phyloP scores from a whole-genome alignment of 2,113 vertebrate genomes.

The Sterrhoptilus dennistouni region DNA sequence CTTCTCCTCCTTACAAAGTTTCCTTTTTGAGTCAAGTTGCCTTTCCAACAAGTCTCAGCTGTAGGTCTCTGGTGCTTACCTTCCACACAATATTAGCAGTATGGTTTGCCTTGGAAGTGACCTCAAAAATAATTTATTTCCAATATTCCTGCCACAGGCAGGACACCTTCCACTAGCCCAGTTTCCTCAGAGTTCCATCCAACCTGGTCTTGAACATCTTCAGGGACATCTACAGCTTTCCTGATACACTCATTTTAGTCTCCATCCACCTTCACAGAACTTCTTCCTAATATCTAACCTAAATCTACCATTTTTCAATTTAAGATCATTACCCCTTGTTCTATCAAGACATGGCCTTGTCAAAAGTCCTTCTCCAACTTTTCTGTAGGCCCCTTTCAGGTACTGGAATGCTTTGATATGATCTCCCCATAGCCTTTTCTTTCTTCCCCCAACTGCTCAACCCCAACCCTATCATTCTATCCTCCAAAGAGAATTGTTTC shows the following conservation, averaged over 20 bases:
- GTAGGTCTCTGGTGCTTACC: neutral
- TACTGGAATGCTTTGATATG: neutral
- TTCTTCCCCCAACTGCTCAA: neutral
- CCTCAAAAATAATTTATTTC: neutral
- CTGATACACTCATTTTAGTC: neutral
- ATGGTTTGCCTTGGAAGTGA: neutral
- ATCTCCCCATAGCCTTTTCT: neutral
- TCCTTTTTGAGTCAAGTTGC: neutral
- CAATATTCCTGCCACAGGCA: neutral
- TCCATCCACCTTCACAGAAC: neutral
- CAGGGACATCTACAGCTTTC: neutral
- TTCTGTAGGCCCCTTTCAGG: neutral
- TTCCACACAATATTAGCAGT: neutral
- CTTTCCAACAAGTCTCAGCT: neutral
- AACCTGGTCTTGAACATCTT: neutral
- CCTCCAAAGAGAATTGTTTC: neutral
- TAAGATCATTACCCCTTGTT: neutral
- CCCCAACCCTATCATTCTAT: neutral
- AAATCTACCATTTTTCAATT: neutral
- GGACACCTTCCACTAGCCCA: neutral
- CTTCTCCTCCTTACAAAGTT: neutral
- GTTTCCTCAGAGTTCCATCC: neutral
- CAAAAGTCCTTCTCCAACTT: neutral
- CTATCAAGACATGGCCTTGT: no score
- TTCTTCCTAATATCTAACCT: neutral